These are phyloP conservation scores for Aptenodytes forsteri DNA, from an alignment of 2,113 vertebrate species.

Conservation along the genomic window DNA sequence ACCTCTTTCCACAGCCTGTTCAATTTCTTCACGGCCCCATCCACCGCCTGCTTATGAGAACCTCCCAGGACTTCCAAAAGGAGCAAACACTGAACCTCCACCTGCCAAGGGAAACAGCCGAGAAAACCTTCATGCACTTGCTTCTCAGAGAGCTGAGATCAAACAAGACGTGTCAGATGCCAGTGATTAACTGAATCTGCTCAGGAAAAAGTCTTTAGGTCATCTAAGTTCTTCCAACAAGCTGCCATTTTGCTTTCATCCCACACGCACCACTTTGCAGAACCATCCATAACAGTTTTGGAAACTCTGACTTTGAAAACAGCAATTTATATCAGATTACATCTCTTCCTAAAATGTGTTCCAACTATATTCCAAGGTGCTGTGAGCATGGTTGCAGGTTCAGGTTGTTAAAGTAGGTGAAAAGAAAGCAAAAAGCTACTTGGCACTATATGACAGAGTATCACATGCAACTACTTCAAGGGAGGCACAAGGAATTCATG, in stretches of 20 bases:
- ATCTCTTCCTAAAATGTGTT: background rate
- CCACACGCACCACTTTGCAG: fast-evolving
- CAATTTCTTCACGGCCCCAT: slow-evolving; percentile 85
- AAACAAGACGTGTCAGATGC: background rate
- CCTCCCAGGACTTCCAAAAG: slow-evolving; percentile 90
- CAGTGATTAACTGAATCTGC: background rate
- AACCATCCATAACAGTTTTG: background rate
- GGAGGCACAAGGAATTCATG: background rate
- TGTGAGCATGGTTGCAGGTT: background rate
- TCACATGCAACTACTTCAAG: background rate
- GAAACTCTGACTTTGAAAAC: background rate
- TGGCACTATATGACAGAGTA: background rate
- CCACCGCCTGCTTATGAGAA: slow-evolving; percentile 83
- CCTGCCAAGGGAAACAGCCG: slow-evolving; percentile 70
- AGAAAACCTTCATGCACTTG: background rate
- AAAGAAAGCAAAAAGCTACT: background rate
- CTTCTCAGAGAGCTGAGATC: background rate
- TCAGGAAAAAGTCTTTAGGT: background rate
- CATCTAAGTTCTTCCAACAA: background rate
- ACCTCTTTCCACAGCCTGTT: slow-evolving; percentile 90
- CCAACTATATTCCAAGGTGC: background rate
- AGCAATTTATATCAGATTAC: background rate
- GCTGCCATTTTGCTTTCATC: background rate
- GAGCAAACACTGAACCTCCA: slow-evolving; percentile 93
- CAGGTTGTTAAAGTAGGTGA: background rate